Evolutionary conservation across 2,113 vertebrate species (phyloP).

Genomic region (Conger conger): DNA sequence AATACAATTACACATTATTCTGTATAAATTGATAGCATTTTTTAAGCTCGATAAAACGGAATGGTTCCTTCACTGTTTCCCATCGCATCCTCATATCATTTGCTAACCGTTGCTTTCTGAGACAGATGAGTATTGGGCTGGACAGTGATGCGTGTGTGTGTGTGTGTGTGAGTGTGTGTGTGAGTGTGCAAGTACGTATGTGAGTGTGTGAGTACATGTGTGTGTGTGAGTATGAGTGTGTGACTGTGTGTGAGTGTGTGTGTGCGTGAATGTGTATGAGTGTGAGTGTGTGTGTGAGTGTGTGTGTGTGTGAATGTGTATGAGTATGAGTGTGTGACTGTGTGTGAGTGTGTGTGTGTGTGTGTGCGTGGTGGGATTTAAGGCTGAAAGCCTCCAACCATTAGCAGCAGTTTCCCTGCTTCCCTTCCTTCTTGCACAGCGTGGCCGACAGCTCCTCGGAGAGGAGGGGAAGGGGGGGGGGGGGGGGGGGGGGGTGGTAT

Average conservation of each 20-base stretch:
- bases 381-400: conserved; percentile 2
- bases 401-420: conserved; percentile 17
- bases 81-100: background rate
- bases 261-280: background rate
- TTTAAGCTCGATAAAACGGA: background rate
- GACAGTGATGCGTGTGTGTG: background rate
- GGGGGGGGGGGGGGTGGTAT: conserved; percentile 47
- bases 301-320: conserved; percentile 17
- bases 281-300: background rate
- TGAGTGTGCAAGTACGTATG: background rate
- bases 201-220: background rate
- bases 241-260: background rate
- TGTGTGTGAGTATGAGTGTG: background rate
- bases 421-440: conserved; percentile 25
- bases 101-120: background rate
- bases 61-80: background rate
- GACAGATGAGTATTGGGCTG: background rate
- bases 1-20: background rate
- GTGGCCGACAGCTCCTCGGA: conserved; percentile 51
- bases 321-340: conserved; percentile 22
- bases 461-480: conserved; percentile 46
- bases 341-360: conserved; percentile 21
- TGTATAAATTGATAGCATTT: background rate
- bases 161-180: background rate
- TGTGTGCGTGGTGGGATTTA: conserved; percentile 22